A percentile compares a stretch with the other conserved stretches of the same genome.
Conservation (phyloP, 2,888 invertebrate species). For the Myathropa florea region DNA sequence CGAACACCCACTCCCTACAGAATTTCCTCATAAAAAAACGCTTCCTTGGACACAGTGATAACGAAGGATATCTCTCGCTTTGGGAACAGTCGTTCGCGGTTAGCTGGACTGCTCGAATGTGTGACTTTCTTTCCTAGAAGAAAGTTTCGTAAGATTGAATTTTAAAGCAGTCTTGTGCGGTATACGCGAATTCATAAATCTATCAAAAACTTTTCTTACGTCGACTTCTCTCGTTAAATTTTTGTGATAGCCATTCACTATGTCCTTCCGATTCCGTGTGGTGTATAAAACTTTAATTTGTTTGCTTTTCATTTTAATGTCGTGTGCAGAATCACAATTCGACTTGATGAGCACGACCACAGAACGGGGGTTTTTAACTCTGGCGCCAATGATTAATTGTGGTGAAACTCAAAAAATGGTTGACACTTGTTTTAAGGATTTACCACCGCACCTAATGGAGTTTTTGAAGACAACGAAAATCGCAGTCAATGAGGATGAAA, state of each 20-base stretch:
- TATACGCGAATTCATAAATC: background rate
- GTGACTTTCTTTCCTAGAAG: background rate
- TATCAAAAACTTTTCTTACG: background rate
- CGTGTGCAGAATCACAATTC: constrained; percentile 31
- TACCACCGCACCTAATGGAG: constrained; percentile 78
- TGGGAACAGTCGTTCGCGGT: constrained; percentile 33
- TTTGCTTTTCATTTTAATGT: constrained; percentile 15
- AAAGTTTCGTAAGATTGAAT: background rate
- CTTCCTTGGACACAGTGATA: background rate
- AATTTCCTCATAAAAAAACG: background rate
- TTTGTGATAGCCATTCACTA: background rate
- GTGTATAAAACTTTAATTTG: constrained; percentile 7
- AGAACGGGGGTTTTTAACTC: background rate
- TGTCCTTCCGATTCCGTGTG: constrained; percentile 12
- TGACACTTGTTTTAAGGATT: constrained; percentile 78
- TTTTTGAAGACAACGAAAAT: constrained; percentile 78
- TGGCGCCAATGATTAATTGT: constrained; percentile 72
- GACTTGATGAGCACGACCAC: constrained; percentile 5
- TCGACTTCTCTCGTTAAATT: background rate
- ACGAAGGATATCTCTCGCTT: background rate
- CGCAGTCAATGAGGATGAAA: constrained; percentile 77
- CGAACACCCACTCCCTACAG: background rate
- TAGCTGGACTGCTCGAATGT: constrained; percentile 3
- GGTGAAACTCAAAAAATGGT: constrained; percentile 78
- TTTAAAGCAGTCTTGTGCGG: background rate